Conservation (phyloP, 2,797 vertebrate genomes). For the Scolopax bukidnonensis region DNA sequence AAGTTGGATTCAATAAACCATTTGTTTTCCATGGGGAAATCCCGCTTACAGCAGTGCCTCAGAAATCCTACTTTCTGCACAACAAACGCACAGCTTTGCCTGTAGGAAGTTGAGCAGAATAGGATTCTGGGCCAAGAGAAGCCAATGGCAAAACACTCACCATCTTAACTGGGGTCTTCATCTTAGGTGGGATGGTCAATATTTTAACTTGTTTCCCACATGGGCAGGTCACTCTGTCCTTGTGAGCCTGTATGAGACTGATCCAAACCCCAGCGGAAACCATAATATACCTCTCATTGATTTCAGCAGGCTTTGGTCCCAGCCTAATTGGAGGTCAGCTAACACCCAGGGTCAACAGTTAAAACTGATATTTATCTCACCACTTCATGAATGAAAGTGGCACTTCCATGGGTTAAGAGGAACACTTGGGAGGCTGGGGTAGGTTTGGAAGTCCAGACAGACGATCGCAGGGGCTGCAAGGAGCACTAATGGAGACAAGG, state of each 20-base stretch:
- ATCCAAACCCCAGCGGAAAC: not conserved
- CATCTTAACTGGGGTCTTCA: not conserved
- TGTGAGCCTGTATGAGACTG: not conserved
- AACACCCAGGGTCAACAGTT: not conserved
- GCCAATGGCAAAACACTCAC: not conserved
- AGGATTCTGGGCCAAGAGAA: not conserved
- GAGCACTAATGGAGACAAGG: not conserved
- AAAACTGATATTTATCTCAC: not conserved
- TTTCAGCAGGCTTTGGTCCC: not conserved
- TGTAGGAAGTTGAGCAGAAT: not conserved
- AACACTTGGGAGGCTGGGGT: not conserved
- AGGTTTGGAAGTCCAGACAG: not conserved
- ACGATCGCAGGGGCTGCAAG: not conserved
- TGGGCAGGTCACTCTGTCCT: not conserved
- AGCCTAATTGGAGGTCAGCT: not conserved
- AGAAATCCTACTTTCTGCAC: not conserved
- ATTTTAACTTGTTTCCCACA: not conserved
- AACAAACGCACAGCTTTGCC: not conserved
- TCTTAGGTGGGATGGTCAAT: not conserved
- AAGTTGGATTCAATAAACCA: not conserved
- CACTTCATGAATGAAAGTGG: not conserved
- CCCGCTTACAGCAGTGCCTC: not conserved
- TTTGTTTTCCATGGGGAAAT: constrained; percentile 24
- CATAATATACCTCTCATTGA: not conserved
- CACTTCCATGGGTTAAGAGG: not conserved